Percentiles rank a stretch among this genome's conserved stretches.
These are phyloP conservation scores for Drosophila limbata DNA, from an alignment of 2,888 invertebrate genomes.

Conservation along the genomic window DNA sequence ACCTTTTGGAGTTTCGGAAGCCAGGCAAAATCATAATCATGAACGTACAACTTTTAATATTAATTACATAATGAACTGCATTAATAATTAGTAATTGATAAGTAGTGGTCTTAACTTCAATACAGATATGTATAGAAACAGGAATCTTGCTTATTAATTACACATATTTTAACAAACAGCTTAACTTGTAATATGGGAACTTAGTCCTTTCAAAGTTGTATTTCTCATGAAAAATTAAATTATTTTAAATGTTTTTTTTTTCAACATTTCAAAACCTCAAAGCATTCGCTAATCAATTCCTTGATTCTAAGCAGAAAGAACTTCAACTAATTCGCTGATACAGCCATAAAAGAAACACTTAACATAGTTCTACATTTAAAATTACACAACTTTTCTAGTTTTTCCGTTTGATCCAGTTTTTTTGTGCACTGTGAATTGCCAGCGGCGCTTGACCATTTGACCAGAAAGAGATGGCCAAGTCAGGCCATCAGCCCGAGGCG, in stretches of 20 bases:
- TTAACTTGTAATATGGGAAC: too few relatives aligned
- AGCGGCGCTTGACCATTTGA: slow-evolving; percentile 44
- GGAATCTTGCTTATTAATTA: neutral
- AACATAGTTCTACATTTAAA: slow-evolving; percentile 40
- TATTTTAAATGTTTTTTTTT: neutral
- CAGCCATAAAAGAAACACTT: slow-evolving; percentile 31
- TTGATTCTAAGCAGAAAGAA: neutral
- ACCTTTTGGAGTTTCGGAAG: neutral
- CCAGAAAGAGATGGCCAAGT: slow-evolving; percentile 21
- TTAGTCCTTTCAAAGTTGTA: too few relatives aligned
- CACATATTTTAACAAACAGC: neutral
- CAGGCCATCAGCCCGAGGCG: slow-evolving; percentile 26
- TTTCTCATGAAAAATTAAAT: neutral
- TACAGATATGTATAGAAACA: too few relatives aligned
- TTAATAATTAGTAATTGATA: neutral
- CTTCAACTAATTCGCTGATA: slow-evolving; percentile 6
- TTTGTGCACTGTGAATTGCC: slow-evolving; percentile 16
- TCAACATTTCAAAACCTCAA: neutral
- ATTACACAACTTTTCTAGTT: slow-evolving; percentile 37
- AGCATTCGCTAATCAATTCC: slow-evolving; percentile 1
- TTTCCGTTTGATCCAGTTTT: slow-evolving; percentile 42
- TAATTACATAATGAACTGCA: neutral
- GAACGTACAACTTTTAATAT: neutral
- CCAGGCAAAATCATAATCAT: neutral
- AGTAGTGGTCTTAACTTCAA: too few relatives aligned